Percentiles rank a stretch among this genome's conserved stretches.
phyloP scores from a whole-genome alignment of 2,888 invertebrate species.

The Sepioteuthis lessoniana region DNA sequence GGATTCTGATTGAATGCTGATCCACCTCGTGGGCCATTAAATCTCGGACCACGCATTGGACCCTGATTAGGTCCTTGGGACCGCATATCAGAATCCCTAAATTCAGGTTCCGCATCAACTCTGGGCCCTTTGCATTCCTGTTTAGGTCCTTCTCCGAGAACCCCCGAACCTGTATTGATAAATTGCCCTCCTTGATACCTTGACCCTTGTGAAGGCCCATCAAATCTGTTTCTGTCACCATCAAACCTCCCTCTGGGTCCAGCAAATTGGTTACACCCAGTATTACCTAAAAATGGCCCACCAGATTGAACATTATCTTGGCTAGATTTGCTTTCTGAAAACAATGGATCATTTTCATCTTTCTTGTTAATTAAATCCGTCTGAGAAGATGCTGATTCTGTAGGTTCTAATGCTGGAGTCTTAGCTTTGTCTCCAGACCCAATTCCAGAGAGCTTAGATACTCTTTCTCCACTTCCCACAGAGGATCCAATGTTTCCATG shows the following conservation, averaged over 20 bases:
- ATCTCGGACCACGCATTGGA: background rate
- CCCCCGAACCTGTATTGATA: background rate
- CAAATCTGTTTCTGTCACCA: slow-evolving; percentile 25
- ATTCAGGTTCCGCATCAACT: background rate
- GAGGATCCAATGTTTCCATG: background rate
- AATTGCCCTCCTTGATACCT: slow-evolving; percentile 34
- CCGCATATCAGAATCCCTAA: slow-evolving; percentile 46
- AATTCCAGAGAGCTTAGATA: background rate
- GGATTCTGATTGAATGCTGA: slow-evolving; percentile 24
- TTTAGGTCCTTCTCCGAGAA: background rate
- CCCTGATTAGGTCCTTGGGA: slow-evolving; percentile 46
- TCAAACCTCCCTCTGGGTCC: background rate
- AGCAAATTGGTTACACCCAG: background rate
- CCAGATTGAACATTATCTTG: slow-evolving; percentile 40
- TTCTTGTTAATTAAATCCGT: background rate
- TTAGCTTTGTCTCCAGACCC: background rate
- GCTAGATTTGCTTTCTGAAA: background rate
- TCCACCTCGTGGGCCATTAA: slow-evolving; percentile 40
- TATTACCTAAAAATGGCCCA: background rate
- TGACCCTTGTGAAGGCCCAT: slow-evolving; percentile 39
- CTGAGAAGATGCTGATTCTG: background rate
- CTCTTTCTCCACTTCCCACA: background rate
- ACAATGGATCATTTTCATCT: background rate
- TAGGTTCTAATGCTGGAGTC: background rate
- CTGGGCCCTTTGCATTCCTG: background rate